Evolutionary conservation across 37 sponge, comb jelly and placozoan genomes (phyloP).

Genomic region (Diacarnus erythraeanus): DNA sequence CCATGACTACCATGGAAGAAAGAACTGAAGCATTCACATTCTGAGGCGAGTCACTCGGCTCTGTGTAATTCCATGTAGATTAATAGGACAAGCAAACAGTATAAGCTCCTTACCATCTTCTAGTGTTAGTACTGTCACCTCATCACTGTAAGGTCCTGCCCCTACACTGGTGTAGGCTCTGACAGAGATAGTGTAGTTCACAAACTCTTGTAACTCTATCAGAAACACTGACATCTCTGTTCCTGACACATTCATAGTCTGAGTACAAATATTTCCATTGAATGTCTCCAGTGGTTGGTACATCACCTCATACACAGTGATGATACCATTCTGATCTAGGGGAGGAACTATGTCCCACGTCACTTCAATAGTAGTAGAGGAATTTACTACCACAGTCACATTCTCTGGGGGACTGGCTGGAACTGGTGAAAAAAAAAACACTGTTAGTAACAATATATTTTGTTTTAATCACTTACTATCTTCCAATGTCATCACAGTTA

Average conservation of each 20-base stretch:
- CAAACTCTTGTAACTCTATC: constrained; percentile 20
- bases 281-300: constrained; percentile 21
- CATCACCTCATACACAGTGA: constrained; percentile 19
- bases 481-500: constrained; percentile 11
- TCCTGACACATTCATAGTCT: neutral
- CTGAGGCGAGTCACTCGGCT: constrained; percentile 4
- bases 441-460: neutral
- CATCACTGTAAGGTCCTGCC: constrained; percentile 41
- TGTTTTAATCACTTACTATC: constrained; percentile 2
- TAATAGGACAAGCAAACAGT: neutral
- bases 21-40: constrained; percentile 7
- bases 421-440: neutral
- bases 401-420: constrained; percentile 2
- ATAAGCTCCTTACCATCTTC: constrained; percentile 26
- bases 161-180: constrained; percentile 48
- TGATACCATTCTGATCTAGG: constrained; percentile 31
- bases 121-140: neutral
- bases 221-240: neutral
- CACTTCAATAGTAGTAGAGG: constrained; percentile 28
- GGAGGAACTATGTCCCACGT: constrained; percentile 18
- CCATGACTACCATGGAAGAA: constrained; percentile 6
- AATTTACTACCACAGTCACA: neutral
- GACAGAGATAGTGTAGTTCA: constrained; percentile 27
- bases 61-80: neutral
- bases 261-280: neutral